Base-by-base conservation (phyloP, 2,888 invertebrate genomes). In the Chrysolina oricalcia region DNA sequence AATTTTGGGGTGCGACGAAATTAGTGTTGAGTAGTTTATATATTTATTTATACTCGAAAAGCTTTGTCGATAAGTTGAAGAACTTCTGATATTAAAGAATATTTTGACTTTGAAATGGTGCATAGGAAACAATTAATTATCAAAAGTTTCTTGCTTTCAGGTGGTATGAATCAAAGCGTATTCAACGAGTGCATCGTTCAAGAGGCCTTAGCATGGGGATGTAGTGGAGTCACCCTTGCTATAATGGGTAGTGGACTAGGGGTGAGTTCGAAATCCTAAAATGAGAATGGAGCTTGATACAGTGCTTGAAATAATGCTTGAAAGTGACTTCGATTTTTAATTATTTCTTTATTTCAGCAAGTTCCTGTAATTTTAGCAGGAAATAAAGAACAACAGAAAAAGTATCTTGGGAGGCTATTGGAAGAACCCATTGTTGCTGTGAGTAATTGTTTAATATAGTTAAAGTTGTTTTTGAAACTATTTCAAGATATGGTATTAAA, bases 181-280 rank as follows among this genome's bases (percentile, higher is more conserved):
- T 92, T 96, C 88, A 95, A 96, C 81, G 92, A 92, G 35, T 95
- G 96, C 87, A 87, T 98, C 81, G 91, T 97, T 69, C 93, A 94
- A 41, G 98, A 98, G 89, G 97, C 97, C 87, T 87, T 98, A 70
- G 95, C 95, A 64, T 98, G 94, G 89, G 98, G 96, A 35, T 98
- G 98, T 87, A 94, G 97, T 70, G 98, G 97, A 78, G 94, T 97
- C 80, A 93, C 93, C 91, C 97, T 97, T 8, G 98, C 98, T n/a
- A 90, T 98, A 86, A 97, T 96, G 90, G 96, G 93, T 62, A 96
- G 96, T 89, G 93, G 94, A 69, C 91, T 98, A 74, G 97, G 95
- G 81, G 93, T 93, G 92, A 91, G 83, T 66, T 21, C 13, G 5
- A 1, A 35, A 8, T 6, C 8, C 35, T 35, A 3, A 8, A 8